Evolutionary conservation across 2,113 vertebrate genomes (phyloP), one percentile per base, ranked within the genome.

Genomic region (Porphyrio hochstetteri): DNA sequence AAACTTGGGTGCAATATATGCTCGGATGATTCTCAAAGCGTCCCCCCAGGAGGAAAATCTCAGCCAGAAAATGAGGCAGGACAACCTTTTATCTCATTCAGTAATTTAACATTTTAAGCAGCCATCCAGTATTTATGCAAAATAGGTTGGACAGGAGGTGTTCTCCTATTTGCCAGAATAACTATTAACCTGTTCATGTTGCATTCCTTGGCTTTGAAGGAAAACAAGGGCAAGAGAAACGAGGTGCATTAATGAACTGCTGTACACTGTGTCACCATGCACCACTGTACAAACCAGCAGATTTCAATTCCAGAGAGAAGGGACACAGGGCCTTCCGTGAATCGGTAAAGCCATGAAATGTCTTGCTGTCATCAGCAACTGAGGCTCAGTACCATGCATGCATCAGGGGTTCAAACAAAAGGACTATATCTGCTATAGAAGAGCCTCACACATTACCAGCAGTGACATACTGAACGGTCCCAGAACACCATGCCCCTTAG

Each of bases 211-310:
- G 76, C 46, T 69, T 42, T 25, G 28, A 86, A 56, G 60, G 63
- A 85, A 95, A 96, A 63, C 16, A 81, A 90, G 56, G 59, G 46
- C 82, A 82, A 93, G 52, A 92, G 23, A 72, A 91, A 92, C 4
- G 10, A 63, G 80, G 24, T 5, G 2, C 20, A 48, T 81, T 82
- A 92, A 93, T 19, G 27, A 94, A 82, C 52, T 35, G 16, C n/a
- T 1, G 31, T 61, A 67, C 48, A 38, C 31, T 44, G 11, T 42
- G 28, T 59, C 71, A 69, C 50, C 36, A 27, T 36, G 35, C 33
- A 59, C 38, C 87, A 83, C 25, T 25, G 12, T 18, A 80, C 15
- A 85, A 67, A 93, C 5, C 17, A 46, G 77, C 25, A 92, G 67
- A 68, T 56, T 94, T 96, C 89, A 90, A 93, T 90, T 35, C 78